Evolutionary conservation across 2,113 vertebrate species (phyloP).

Genomic region (Cyphomyrus plagiostoma): DNA sequence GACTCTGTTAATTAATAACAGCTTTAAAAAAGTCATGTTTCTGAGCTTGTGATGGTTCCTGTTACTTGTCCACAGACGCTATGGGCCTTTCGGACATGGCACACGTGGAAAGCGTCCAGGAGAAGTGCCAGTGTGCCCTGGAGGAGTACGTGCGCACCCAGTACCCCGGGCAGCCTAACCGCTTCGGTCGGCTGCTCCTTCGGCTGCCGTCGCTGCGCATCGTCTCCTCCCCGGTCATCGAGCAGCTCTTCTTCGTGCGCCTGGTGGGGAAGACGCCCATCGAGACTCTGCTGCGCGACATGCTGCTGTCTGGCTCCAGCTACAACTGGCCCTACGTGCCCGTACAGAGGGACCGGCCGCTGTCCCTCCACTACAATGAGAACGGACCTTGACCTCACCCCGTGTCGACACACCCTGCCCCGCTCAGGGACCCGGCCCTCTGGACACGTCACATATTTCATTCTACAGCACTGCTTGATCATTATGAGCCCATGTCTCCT

Average conservation of each 20-base stretch:
- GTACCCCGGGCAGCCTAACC: slow-evolving; percentile 74
- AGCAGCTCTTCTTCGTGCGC: slow-evolving; percentile 80
- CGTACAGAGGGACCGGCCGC: slow-evolving; percentile 65
- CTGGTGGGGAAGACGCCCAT: slow-evolving; percentile 82
- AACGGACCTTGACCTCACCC: slow-evolving; percentile 57
- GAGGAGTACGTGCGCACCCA: slow-evolving; percentile 78
- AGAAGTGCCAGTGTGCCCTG: slow-evolving; percentile 77
- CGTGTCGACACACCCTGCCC: background rate
- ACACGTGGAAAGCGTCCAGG: slow-evolving; percentile 78
- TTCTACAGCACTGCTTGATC: slow-evolving; percentile 30
- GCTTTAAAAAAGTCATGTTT: background rate
- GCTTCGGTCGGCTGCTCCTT: slow-evolving; percentile 74
- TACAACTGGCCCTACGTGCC: slow-evolving; percentile 81
- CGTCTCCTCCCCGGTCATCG: slow-evolving; percentile 75
- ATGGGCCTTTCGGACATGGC: slow-evolving; percentile 73
- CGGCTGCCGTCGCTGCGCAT: slow-evolving; percentile 77
- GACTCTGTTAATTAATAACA: background rate
- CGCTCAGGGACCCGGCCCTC: slow-evolving; percentile 22
- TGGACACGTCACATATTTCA: slow-evolving; percentile 17
- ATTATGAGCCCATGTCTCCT: slow-evolving; percentile 6
- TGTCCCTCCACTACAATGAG: slow-evolving; percentile 70
- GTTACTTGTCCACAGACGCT: slow-evolving; percentile 53
- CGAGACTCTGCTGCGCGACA: slow-evolving; percentile 78
- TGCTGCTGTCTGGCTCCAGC: slow-evolving; percentile 76
- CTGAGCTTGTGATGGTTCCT: background rate